These are phyloP conservation scores for Tipula vernalis DNA, from an alignment of 2,888 invertebrate species.

Conservation along the genomic window DNA sequence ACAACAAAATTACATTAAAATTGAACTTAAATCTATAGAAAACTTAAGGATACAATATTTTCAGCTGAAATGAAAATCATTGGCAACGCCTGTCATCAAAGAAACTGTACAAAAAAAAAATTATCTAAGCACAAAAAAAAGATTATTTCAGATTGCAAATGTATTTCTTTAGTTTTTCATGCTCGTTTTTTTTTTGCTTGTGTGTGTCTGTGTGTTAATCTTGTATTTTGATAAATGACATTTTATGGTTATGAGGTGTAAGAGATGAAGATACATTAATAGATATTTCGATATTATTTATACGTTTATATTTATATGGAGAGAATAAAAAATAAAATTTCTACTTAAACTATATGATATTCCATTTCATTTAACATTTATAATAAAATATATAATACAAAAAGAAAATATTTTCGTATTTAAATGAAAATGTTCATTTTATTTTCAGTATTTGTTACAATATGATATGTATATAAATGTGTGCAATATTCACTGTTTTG, in stretches of 20 bases:
- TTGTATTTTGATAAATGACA: neutral
- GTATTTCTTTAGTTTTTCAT: neutral
- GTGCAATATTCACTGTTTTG: neutral
- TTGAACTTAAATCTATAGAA: neutral
- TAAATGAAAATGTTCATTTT: neutral
- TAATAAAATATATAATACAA: neutral
- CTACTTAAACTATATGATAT: neutral
- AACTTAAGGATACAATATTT: neutral
- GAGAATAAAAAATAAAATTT: neutral
- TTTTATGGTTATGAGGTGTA: neutral
- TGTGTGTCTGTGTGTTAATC: neutral
- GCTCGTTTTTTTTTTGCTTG: neutral
- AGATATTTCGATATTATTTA: conserved; percentile 4
- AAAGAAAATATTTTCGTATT: neutral
- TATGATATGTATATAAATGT: neutral
- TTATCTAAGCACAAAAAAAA: neutral
- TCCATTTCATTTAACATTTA: conserved; percentile 4
- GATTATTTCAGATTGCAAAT: neutral
- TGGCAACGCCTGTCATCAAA: conserved; percentile 4
- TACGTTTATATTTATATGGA: neutral
- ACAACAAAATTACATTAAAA: neutral
- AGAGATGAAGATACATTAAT: neutral
- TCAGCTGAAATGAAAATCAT: neutral
- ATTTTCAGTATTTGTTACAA: neutral
- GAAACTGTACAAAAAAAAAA: neutral